Evolutionary conservation across 2,888 invertebrate genomes (phyloP).

Genomic region (Rugalucina vietnamica): DNA sequence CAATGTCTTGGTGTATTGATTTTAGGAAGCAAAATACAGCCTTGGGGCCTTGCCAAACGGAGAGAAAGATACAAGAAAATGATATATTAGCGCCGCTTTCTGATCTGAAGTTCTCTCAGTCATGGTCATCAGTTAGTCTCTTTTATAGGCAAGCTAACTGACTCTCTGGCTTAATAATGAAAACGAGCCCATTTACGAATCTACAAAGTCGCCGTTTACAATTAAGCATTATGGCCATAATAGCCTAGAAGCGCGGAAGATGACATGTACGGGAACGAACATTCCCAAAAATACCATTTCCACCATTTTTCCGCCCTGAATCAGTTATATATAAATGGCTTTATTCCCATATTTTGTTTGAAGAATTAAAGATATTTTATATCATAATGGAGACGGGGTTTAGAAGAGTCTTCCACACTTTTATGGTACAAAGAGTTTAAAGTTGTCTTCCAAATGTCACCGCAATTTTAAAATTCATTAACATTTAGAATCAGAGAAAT

Average conservation of each 20-base stretch:
- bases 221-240: not conserved
- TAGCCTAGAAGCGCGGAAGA: not conserved
- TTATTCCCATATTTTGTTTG: too few species aligned
- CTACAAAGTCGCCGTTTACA: constrained; percentile 4
- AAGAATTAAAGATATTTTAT: too few species aligned
- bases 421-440: too few species aligned
- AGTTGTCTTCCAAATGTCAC: too few species aligned
- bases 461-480: too few species aligned
- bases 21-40: not conserved
- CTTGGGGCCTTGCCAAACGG: not conserved
- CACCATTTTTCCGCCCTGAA: too few species aligned
- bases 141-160: not conserved
- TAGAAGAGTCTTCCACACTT: too few species aligned
- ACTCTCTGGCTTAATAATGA: not conserved
- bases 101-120: not conserved
- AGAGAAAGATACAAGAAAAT: not conserved
- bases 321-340: too few species aligned
- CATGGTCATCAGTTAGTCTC: not conserved
- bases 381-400: too few species aligned
- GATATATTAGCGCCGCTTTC: not conserved
- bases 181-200: not conserved
- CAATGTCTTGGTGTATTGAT: not conserved
- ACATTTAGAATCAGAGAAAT: too few species aligned
- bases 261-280: too few species aligned
- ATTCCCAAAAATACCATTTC: too few species aligned